Evolutionary conservation across 2,888 invertebrate genomes (phyloP).

Genomic region (Pantelozetes paolii): DNA sequence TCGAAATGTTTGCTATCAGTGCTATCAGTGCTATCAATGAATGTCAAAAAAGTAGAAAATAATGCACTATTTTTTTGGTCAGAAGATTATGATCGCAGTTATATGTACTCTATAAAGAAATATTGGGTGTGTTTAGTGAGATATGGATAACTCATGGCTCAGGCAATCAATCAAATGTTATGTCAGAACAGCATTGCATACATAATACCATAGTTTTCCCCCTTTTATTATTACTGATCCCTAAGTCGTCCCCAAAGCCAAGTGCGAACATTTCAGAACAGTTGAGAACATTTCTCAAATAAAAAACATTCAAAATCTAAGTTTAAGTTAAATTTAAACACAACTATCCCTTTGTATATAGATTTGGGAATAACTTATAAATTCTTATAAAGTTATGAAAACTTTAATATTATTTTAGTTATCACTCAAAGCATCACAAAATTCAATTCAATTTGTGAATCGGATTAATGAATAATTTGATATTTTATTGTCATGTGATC

Average conservation of each 20-base stretch:
- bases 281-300: neutral
- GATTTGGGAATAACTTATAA: too few species aligned
- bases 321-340: neutral
- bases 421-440: too few species aligned
- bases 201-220: conserved; percentile 26
- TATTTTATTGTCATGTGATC: too few species aligned
- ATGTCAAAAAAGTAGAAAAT: neutral
- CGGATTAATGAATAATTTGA: too few species aligned
- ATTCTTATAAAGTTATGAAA: too few species aligned
- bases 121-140: conserved; percentile 40
- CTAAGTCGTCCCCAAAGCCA: conserved; percentile 37
- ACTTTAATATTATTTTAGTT: too few species aligned
- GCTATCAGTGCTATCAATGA: too few species aligned
- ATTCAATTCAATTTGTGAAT: too few species aligned
- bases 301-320: neutral
- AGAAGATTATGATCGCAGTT: conserved; percentile 23
- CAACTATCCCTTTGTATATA: neutral
- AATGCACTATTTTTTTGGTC: conserved; percentile 32
- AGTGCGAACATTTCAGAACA: conserved; percentile 11
- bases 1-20: neutral
- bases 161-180: conserved; percentile 30
- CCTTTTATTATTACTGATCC: conserved; percentile 35
- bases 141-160: conserved; percentile 35
- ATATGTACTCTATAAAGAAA: conserved; percentile 22
- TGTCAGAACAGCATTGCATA: conserved; percentile 38